Conservation (phyloP, 2,113 vertebrate species). For the Rhombomys opimus region DNA sequence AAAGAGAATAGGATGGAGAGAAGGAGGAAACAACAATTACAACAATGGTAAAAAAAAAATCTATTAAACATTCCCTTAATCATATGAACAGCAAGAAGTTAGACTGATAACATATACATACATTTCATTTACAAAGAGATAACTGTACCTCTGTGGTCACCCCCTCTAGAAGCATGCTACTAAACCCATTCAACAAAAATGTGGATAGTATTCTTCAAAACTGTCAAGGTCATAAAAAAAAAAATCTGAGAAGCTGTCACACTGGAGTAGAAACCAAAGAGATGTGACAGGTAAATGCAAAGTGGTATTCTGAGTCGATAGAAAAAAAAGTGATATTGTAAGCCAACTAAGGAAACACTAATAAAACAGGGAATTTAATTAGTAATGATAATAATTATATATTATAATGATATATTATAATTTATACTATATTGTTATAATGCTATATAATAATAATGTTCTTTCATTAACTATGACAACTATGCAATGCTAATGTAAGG, state of each 20-base stretch:
- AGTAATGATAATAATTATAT: conserved; percentile 30
- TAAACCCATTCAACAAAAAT: neutral
- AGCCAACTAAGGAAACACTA: neutral
- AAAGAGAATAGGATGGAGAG: neutral
- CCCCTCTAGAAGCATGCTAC: neutral
- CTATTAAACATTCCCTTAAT: neutral
- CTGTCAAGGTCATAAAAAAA: neutral
- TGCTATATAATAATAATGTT: too few relatives aligned
- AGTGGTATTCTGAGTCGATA: neutral
- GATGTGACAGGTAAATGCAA: neutral
- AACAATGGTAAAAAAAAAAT: neutral
- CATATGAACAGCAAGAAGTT: neutral
- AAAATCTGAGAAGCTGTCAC: neutral
- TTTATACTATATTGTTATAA: too few relatives aligned
- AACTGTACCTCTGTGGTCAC: neutral
- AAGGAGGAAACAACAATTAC: neutral
- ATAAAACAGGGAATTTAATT: neutral
- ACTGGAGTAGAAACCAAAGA: neutral
- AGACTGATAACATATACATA: neutral
- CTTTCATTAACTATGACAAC: neutral
- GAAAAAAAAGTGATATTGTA: neutral
- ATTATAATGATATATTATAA: too few relatives aligned
- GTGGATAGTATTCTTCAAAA: neutral
- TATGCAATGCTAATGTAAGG: neutral
- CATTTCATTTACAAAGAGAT: neutral